These are phyloP conservation scores for Larimichthys crocea DNA, from an alignment of 2,113 vertebrate species.

Conservation along the genomic window DNA sequence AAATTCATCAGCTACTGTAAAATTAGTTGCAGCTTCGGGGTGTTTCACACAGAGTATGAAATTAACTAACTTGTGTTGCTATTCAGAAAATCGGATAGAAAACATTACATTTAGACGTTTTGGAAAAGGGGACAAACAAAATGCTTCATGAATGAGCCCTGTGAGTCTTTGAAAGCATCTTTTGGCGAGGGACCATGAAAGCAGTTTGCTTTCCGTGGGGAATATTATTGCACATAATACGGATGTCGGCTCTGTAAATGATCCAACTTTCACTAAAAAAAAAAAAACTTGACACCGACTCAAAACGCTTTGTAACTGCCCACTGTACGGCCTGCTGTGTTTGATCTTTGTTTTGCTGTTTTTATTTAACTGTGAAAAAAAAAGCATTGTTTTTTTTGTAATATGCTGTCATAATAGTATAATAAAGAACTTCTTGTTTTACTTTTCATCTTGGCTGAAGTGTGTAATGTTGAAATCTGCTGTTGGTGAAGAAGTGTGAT, in stretches of 20 bases:
- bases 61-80: background rate
- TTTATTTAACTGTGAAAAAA: constrained; percentile 79
- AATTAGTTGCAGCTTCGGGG: constrained; percentile 6
- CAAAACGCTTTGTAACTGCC: constrained; percentile 38
- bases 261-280: constrained; percentile 11
- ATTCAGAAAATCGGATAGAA: constrained; percentile 18
- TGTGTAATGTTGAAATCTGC: background rate
- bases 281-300: too few relatives aligned
- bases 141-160: constrained; percentile 66
- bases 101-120: constrained; percentile 4
- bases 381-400: constrained; percentile 68
- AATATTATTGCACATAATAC: background rate
- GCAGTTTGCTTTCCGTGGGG: constrained; percentile 34
- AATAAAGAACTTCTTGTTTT: constrained; percentile 76
- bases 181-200: constrained; percentile 63
- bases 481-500: background rate
- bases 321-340: constrained; percentile 56
- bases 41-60: background rate
- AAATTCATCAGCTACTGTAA: constrained; percentile 35
- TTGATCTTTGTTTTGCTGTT: constrained; percentile 65
- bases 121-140: background rate
- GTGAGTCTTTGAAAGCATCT: constrained; percentile 50
- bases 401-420: constrained; percentile 71
- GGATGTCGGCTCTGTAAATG: background rate
- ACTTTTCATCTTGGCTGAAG: constrained; percentile 45